Base-by-base conservation (phyloP, 2,888 invertebrate genomes). In the Noctua janthina region DNA sequence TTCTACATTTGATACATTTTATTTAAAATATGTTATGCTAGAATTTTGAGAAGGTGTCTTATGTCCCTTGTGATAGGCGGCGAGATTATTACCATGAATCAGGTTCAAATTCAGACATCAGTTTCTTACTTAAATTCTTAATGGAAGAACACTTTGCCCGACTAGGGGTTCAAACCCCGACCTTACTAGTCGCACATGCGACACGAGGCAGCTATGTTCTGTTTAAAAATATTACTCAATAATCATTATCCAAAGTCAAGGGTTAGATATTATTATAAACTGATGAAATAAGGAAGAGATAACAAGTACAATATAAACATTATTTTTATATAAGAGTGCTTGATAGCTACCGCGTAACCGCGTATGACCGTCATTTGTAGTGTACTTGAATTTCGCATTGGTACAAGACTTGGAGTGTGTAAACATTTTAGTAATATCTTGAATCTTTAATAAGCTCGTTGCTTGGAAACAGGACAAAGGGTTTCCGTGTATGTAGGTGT, bases 271-370 rank as follows among this genome's bases (percentile, higher is more conserved):
- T 67, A 76, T 70, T 81, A 29, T 81, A 74, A 80, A 80, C 89
- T 90, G 81, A 88, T 84, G 87, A 90, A 90, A 90, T 78, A 82
- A 90, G 89, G 89, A 90, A 90, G 82, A 72, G 89, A 89, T 89
- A 89, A 90, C 67, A 81, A 68, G 78, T 59, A 80, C 84, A 79
- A 87, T 80, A 83, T 84, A 90, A 87, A 87, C 77, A 91, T 76
- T 80, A 74, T 80, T 85, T 82, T 85, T 79, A 74, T 86, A 75
- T 74, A 79, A 83, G 81, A 78, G 78, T 84, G 39, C 82, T 88
- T 69, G 80, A 90, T 82, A 77, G 80, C 78, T 77, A 81, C 71
- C 76, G 68, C 76, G 70, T 80, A 76, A 81, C 71, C 76, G 74
- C 76, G 70, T 81, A 74, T 74, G 85, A 49, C 67, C 71, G 62